Conservation (phyloP, 1,140 invertebrate genomes). For the Heterodera carotae region DNA sequence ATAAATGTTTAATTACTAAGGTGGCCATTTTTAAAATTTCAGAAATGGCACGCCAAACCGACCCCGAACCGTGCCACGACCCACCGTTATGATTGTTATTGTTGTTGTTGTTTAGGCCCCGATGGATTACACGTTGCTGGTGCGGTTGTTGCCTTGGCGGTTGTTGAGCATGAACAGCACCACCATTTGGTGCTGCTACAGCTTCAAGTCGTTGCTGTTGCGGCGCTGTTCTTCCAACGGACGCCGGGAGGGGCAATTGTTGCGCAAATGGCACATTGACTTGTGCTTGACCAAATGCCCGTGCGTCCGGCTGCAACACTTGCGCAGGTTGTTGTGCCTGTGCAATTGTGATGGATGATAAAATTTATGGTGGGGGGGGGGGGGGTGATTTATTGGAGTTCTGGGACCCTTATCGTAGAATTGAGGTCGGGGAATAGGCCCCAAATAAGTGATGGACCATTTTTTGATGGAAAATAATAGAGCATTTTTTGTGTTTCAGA, state of each 20-base stretch:
- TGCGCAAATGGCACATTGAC: constrained; percentile 21
- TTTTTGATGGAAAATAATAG: too few species aligned
- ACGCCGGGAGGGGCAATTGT: constrained; percentile 9
- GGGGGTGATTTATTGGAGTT: too few species aligned
- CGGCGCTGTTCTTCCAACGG: not conserved
- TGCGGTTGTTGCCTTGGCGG: not conserved
- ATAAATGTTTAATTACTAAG: too few species aligned
- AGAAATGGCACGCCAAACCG: too few species aligned
- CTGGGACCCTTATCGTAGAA: too few species aligned
- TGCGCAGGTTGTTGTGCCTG: not conserved
- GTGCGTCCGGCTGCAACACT: not conserved
- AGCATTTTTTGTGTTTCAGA: too few species aligned
- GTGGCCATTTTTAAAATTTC: too few species aligned
- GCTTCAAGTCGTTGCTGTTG: not conserved
- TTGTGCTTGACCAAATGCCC: constrained; percentile 1
- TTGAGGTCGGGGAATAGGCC: too few species aligned
- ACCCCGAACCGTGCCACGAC: too few species aligned
- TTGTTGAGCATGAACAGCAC: not conserved
- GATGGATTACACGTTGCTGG: not conserved
- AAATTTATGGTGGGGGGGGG: too few species aligned
- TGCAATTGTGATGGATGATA: too few species aligned
- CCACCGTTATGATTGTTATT: not conserved
- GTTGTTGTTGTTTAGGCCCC: not conserved
- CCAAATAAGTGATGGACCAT: too few species aligned
- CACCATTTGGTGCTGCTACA: not conserved